Conservation (phyloP, 92 coral and sea anemone species). For the Palythoa grandiflora region DNA sequence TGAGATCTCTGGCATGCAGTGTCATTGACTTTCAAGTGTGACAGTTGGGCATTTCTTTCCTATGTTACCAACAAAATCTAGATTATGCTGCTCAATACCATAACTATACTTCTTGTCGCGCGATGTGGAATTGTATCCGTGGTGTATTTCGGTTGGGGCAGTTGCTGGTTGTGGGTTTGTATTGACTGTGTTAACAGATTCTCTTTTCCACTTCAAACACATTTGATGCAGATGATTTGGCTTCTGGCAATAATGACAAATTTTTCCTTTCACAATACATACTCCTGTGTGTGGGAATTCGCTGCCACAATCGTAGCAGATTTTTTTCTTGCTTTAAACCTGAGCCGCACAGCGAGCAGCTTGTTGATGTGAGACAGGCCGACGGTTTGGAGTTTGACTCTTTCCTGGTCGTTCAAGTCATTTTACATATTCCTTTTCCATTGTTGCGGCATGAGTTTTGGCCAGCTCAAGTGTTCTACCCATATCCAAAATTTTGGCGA, state of each 20-base stretch:
- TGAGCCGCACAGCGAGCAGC: neutral
- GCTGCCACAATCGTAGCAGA: slow-evolving; percentile 23
- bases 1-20: neutral
- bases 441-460: slow-evolving; percentile 41
- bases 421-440: slow-evolving; percentile 29
- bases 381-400: slow-evolving; percentile 10
- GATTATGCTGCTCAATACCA: neutral
- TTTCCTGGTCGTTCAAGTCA: slow-evolving; percentile 3
- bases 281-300: slow-evolving; percentile 6
- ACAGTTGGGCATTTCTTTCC: slow-evolving; percentile 17
- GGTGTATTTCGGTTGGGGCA: neutral
- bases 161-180: neutral
- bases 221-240: neutral
- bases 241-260: neutral
- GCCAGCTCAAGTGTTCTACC: slow-evolving; percentile 47
- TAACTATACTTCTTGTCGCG: neutral
- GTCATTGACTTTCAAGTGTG: neutral
- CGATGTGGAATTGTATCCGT: neutral
- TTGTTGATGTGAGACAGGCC: neutral
- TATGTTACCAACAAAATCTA: neutral
- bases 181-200: neutral
- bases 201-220: neutral
- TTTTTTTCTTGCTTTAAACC: neutral
- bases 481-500: slow-evolving; percentile 28
- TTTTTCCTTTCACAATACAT: neutral